Conservation (phyloP, 2,797 vertebrate species). For the Chelon labrosus region DNA sequence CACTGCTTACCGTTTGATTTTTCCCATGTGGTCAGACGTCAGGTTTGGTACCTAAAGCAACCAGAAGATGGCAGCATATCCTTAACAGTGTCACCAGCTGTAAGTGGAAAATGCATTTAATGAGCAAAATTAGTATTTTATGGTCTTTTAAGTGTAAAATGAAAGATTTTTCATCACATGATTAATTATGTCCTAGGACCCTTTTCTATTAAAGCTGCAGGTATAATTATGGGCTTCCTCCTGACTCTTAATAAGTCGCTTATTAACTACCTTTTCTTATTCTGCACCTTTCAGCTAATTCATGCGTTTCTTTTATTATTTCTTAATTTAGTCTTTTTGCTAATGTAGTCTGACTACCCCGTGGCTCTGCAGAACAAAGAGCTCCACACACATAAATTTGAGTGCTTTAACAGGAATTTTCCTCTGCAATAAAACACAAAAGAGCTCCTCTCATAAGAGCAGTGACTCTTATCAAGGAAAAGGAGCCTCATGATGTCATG, state of each 20-base stretch:
- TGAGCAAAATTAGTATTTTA: slow-evolving; percentile 1
- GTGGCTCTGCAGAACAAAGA: slow-evolving; percentile 57
- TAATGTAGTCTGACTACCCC: slow-evolving; percentile 33
- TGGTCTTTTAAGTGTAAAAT: slow-evolving; percentile 9
- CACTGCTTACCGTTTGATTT: not conserved
- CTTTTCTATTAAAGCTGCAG: slow-evolving; percentile 24
- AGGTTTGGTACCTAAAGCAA: slow-evolving; percentile 8
- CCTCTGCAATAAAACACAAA: slow-evolving; percentile 29
- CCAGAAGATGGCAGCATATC: slow-evolving; percentile 73
- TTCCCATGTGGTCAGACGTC: not conserved
- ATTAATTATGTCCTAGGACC: slow-evolving; percentile 34
- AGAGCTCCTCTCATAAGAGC: slow-evolving; percentile 23
- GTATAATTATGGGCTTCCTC: slow-evolving; percentile 28
- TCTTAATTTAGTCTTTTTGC: slow-evolving; percentile 13
- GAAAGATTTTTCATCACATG: slow-evolving; percentile 1
- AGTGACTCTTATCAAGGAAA: slow-evolving; percentile 44
- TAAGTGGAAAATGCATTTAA: not conserved
- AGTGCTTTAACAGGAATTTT: slow-evolving; percentile 31
- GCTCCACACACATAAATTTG: slow-evolving; percentile 25
- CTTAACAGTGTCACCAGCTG: not conserved
- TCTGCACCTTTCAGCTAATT: slow-evolving; percentile 24
- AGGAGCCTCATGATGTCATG: slow-evolving; percentile 43
- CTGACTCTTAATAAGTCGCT: slow-evolving; percentile 25
- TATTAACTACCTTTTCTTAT: slow-evolving; percentile 16
- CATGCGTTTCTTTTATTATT: slow-evolving; percentile 20